Conservation (phyloP, 2,888 invertebrate genomes). For the Cantharis rustica region DNA sequence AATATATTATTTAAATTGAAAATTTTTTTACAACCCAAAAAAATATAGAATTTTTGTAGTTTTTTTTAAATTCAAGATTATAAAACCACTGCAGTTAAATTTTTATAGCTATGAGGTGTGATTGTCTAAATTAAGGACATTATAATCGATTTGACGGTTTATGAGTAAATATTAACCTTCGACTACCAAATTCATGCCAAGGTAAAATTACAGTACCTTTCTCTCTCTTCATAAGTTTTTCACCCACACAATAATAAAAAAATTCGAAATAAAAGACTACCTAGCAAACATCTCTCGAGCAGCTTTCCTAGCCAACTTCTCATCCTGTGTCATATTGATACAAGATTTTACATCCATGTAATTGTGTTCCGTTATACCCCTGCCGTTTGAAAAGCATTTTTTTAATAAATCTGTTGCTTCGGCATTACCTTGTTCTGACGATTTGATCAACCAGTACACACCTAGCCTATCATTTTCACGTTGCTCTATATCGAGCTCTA, state of each 20-base stretch:
- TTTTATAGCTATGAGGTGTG: too few species aligned
- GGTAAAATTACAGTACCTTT: neutral
- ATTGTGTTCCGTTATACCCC: slow-evolving; percentile 76
- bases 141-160: neutral
- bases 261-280: slow-evolving; percentile 51
- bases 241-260: neutral
- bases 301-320: slow-evolving; percentile 85
- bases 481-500: slow-evolving; percentile 70
- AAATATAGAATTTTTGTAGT: too few species aligned
- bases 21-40: too few species aligned
- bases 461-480: slow-evolving; percentile 81
- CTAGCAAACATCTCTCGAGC: slow-evolving; percentile 87
- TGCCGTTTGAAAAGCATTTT: slow-evolving; percentile 73
- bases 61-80: too few species aligned
- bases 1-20: too few species aligned
- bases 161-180: neutral
- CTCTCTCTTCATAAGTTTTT: neutral
- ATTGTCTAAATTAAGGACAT: too few species aligned
- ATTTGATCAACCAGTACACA: slow-evolving; percentile 89
- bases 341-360: slow-evolving; percentile 77
- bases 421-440: slow-evolving; percentile 88
- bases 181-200: neutral
- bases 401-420: slow-evolving; percentile 82
- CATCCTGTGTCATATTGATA: slow-evolving; percentile 81
- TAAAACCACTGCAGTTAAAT: too few species aligned